phyloP scores from a whole-genome alignment of 2,888 invertebrate species.

The Argyra leucocephala region DNA sequence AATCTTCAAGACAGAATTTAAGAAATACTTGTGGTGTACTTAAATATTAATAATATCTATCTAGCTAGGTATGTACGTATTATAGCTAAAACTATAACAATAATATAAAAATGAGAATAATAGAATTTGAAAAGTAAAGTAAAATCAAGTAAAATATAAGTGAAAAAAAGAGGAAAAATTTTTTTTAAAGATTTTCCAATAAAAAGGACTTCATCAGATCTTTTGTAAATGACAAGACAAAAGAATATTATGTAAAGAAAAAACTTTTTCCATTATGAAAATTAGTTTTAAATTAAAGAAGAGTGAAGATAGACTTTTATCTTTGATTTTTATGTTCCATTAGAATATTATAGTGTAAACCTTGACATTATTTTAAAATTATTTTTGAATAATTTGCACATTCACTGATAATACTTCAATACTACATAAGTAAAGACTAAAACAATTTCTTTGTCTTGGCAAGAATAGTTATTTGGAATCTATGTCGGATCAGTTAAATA shows the following conservation, averaged over 20 bases:
- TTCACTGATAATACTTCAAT: too few relatives aligned
- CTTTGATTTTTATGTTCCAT: background rate
- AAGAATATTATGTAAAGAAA: background rate
- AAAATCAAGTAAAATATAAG: background rate
- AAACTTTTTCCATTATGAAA: constrained; percentile 39
- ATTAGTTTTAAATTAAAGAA: constrained; percentile 35
- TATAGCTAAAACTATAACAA: background rate
- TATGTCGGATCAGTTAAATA: too few relatives aligned
- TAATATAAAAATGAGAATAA: background rate
- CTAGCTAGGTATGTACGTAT: background rate
- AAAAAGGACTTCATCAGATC: constrained; percentile 4
- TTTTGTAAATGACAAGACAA: constrained; percentile 1
- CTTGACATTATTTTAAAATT: too few relatives aligned
- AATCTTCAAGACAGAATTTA: background rate
- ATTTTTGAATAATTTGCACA: too few relatives aligned
- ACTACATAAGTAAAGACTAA: too few relatives aligned
- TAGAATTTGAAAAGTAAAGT: background rate
- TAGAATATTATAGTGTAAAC: too few relatives aligned
- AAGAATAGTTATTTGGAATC: too few relatives aligned
- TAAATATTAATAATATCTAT: too few relatives aligned
- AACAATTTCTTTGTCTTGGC: too few relatives aligned
- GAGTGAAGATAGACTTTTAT: background rate
- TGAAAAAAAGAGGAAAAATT: background rate
- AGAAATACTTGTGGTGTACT: background rate
- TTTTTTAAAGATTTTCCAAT: background rate